Conservation (phyloP, 1,140 invertebrate genomes). For the Ditylenchus dipsaci region DNA sequence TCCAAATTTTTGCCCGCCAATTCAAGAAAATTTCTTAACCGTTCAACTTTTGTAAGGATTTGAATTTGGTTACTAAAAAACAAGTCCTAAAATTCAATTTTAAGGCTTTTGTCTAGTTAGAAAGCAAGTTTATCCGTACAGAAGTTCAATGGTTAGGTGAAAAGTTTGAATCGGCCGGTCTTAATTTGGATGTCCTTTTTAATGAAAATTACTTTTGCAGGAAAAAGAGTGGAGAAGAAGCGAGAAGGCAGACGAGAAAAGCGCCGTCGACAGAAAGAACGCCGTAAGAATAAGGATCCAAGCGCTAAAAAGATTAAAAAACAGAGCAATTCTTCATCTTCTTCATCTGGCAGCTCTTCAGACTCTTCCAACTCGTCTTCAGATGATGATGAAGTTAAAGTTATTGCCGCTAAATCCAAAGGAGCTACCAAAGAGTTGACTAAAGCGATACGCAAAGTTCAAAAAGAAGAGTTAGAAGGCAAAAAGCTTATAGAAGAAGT, state of each 20-base stretch:
- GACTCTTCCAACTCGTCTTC: background rate
- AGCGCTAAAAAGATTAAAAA: background rate
- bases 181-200: too few species aligned
- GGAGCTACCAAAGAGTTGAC: slow-evolving; percentile 13
- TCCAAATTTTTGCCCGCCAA: too few species aligned
- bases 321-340: background rate
- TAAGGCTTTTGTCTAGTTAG: too few species aligned
- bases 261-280: slow-evolving; percentile 32
- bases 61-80: too few species aligned
- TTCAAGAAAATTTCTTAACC: too few species aligned
- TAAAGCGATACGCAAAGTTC: slow-evolving; percentile 16
- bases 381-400: background rate
- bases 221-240: slow-evolving; percentile 20
- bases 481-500: slow-evolving; percentile 16
- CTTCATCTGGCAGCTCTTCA: slow-evolving; percentile 3
- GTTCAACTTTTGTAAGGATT: too few species aligned
- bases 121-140: too few species aligned
- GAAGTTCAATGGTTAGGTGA: too few species aligned
- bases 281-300: slow-evolving; percentile 7
- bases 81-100: too few species aligned
- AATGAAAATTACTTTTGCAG: too few species aligned
- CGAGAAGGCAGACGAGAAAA: slow-evolving; percentile 30
- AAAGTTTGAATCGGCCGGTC: too few species aligned
- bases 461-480: slow-evolving; percentile 5
- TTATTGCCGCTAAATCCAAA: background rate